A percentile compares a stretch with the other conserved stretches of the same genome.
These are phyloP conservation scores for Myripristis jacobus DNA, from an alignment of 2,797 vertebrate genomes.

Conservation along the genomic window DNA sequence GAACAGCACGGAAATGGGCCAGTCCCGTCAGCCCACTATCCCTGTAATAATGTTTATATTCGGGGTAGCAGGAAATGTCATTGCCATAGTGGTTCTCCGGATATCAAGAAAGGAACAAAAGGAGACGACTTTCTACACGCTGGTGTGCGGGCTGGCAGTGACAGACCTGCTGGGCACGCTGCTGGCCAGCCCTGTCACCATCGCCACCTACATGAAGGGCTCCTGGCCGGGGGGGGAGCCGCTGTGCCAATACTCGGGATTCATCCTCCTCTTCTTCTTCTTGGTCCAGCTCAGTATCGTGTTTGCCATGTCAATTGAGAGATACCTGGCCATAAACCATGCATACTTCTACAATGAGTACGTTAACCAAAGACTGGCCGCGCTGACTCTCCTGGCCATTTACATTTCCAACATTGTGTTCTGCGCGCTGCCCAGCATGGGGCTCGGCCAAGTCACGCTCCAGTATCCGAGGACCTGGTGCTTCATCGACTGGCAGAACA, in stretches of 20 bases:
- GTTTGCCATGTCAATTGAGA: conserved; percentile 96
- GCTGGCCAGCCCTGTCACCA: conserved; percentile 94
- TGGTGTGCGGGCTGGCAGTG: conserved; percentile 95
- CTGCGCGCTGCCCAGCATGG: conserved; percentile 92
- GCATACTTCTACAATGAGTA: conserved; percentile 96
- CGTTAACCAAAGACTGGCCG: conserved; percentile 91
- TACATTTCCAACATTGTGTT: conserved; percentile 91
- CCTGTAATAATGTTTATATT: conserved; percentile 96
- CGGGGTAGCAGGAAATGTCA: conserved; percentile 95
- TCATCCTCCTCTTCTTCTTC: conserved; percentile 96
- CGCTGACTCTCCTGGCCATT: conserved; percentile 87
- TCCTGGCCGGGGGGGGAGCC: conserved; percentile 87
- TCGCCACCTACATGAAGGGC: conserved; percentile 94
- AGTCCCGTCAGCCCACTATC: conserved; percentile 82
- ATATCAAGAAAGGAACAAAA: conserved; percentile 95
- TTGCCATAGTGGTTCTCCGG: conserved; percentile 94
- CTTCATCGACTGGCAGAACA: conserved; percentile 93
- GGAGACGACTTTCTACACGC: conserved; percentile 95
- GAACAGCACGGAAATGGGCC: conserved; percentile 18
- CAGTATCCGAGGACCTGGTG: conserved; percentile 92
- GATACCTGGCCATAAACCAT: conserved; percentile 97
- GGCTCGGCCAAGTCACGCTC: conserved; percentile 84
- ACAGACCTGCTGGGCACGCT: conserved; percentile 95
- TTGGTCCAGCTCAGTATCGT: conserved; percentile 94
- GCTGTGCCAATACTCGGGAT: conserved; percentile 95